A percentile compares a stretch with the other conserved stretches of the same genome.
Conservation (phyloP, 2,113 vertebrate species). For the Oncorhynchus kisutch region DNA sequence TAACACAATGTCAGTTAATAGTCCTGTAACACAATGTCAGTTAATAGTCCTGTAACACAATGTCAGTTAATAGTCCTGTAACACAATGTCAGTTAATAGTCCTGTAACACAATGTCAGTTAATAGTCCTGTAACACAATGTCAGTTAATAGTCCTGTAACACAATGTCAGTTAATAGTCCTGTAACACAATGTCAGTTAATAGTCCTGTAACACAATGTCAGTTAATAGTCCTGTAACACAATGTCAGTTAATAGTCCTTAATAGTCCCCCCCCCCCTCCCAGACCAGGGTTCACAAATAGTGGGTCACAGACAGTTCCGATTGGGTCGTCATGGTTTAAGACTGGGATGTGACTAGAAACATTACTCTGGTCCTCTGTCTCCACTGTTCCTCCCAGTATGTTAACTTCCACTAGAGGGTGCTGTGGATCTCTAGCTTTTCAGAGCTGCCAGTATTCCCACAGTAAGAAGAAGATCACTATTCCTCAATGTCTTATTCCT, state of each 20-base stretch:
- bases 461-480: neutral
- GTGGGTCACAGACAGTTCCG: neutral
- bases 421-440: conserved; percentile 11
- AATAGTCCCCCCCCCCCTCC: neutral
- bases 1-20: no score
- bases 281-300: neutral
- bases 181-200: conserved; percentile 18
- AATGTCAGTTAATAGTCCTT: conserved; percentile 17
- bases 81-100: conserved; percentile 24
- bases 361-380: conserved; percentile 42
- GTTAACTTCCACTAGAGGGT: conserved; percentile 51
- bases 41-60: conserved; percentile 15
- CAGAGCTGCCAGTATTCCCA: conserved; percentile 10
- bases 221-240: conserved; percentile 6
- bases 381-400: neutral
- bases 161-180: conserved; percentile 20
- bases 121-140: conserved; percentile 6
- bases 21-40: no score
- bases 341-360: conserved; percentile 42
- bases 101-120: conserved; percentile 32
- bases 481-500: neutral
- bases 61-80: conserved; percentile 8
- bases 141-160: no score
- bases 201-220: no score
- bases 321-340: neutral